Percentiles rank a stretch among this genome's conserved stretches.
phyloP scores from a whole-genome alignment of 2,113 vertebrate species.

The Notothenia rossii region DNA sequence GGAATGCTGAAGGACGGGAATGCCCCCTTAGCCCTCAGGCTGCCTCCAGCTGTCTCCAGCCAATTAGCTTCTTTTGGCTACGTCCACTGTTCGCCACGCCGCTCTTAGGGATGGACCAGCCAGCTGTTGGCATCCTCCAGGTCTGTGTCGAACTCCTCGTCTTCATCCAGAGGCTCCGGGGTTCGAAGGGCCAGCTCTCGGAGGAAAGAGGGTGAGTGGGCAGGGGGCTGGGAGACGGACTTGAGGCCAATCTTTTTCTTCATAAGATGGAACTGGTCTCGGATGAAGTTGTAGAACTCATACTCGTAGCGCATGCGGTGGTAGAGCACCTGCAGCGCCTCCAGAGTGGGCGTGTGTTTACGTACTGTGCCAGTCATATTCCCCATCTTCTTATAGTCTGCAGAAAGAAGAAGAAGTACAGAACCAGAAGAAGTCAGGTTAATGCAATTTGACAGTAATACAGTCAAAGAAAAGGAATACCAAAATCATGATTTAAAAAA shows the following conservation, averaged over 20 bases:
- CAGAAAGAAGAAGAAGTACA: slow-evolving; percentile 1
- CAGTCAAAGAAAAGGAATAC: background rate
- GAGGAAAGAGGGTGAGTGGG: slow-evolving; percentile 84
- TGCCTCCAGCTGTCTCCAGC: slow-evolving; percentile 39
- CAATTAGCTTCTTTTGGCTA: slow-evolving; percentile 22
- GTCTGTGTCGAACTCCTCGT: slow-evolving; percentile 90
- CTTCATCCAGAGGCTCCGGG: slow-evolving; percentile 90
- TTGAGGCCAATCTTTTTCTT: slow-evolving; percentile 98
- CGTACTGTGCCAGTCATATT: slow-evolving; percentile 97
- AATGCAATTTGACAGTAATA: background rate
- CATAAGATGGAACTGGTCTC: slow-evolving; percentile 94
- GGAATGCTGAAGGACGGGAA: slow-evolving; percentile 52
- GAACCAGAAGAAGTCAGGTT: background rate
- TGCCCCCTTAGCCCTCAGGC: slow-evolving; percentile 37
- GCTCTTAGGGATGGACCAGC: slow-evolving; percentile 80
- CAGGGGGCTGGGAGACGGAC: slow-evolving; percentile 77
- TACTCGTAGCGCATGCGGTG: slow-evolving; percentile 97
- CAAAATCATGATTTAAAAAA: background rate
- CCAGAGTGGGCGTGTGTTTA: slow-evolving; percentile 93
- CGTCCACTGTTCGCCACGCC: slow-evolving; percentile 15
- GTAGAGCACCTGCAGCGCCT: slow-evolving; percentile 95
- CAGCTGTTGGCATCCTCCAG: slow-evolving; percentile 85
- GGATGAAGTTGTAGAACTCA: slow-evolving; percentile 96
- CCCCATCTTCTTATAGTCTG: slow-evolving; percentile 96
- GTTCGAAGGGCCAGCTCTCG: slow-evolving; percentile 90